Evolutionary conservation across 2,888 invertebrate genomes (phyloP), one percentile per base, ranked within the genome.

Genomic region (Lysandra coridon): DNA sequence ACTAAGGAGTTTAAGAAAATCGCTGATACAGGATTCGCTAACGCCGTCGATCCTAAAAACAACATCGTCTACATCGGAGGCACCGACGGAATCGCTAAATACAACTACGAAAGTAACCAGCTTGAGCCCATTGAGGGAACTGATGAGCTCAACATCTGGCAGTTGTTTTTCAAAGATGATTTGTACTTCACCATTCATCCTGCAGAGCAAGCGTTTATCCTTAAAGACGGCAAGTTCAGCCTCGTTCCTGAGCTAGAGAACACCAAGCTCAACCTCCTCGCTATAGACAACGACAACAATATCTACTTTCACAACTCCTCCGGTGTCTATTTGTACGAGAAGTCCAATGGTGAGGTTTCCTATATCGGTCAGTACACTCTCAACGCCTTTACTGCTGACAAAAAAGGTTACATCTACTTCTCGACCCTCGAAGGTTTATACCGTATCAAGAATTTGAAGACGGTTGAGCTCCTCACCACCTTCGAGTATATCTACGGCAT

Each of bases 41-140:
- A 86, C n/a, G 86, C 89, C 12, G 88, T 92, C 0, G 89, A 92
- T 79, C 81, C 79, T 17, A 82, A 80, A 33, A 84, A 83, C 3
- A 85, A 88, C 75, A 86, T 83, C 37, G 88, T 91, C 0, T 92
- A 90, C 81, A 83, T 93, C 37, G 92, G 93, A 14, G 91, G 90
- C 2, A 84, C 87, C 57, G 83, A 85, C 62, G 93, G 92, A 1
- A 82, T 93, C 4, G 92, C 91, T 78, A 84, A 83, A 64, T 90
- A 87, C 80, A 81, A 92, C 82, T 88, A 87, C 53, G 81, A 85
- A 1, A 84, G 85, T 4, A 89, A 89, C 78, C 82, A 64, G 1
- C 88, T 89, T 4, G 84, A 80, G 2, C 85, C 85, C 69, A 5
- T 88, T 5, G 69, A 83, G n/a, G 82, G 86, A 0, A 87, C 85